phyloP scores from a whole-genome alignment of 2,113 vertebrate species.

The Gallinago jamesoni region DNA sequence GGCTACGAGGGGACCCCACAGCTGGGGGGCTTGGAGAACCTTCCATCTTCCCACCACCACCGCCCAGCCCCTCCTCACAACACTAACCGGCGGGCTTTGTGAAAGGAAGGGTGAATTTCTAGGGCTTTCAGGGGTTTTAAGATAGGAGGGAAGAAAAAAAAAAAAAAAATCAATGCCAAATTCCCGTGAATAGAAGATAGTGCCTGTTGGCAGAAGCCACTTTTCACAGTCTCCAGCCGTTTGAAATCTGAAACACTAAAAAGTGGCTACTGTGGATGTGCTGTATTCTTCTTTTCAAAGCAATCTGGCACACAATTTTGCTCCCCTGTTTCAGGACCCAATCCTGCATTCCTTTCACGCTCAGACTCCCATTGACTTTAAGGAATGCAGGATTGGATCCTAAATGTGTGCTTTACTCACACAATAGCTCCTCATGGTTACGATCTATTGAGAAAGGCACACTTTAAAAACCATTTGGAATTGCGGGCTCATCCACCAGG shows the following conservation, averaged over 20 bases:
- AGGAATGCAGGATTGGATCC: constrained; percentile 65
- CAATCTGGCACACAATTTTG: constrained; percentile 55
- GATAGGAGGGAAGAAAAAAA: not conserved
- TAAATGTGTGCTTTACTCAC: constrained; percentile 56
- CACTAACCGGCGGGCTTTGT: constrained; percentile 1
- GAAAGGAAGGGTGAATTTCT: constrained; percentile 18
- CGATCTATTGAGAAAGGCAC: constrained; percentile 55
- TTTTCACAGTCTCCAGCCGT: constrained; percentile 44
- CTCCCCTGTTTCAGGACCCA: constrained; percentile 53
- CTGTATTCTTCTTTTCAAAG: constrained; percentile 65
- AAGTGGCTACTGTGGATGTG: constrained; percentile 62
- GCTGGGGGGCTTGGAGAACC: not conserved
- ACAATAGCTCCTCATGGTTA: constrained; percentile 60
- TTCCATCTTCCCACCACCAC: not conserved
- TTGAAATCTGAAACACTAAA: constrained; percentile 65
- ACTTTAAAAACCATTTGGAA: constrained; percentile 67
- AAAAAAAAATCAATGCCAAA: not conserved
- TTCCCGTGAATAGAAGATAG: constrained; percentile 54
- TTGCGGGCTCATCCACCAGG: constrained; percentile 43
- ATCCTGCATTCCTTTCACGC: constrained; percentile 64
- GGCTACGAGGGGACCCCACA: not conserved
- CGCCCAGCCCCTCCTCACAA: not conserved
- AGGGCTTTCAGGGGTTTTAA: constrained; percentile 13
- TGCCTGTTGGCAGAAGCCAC: constrained; percentile 61
- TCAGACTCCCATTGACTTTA: constrained; percentile 65